These are phyloP conservation scores for Drosophila auraria DNA, from an alignment of 1,140 invertebrate species.

Conservation along the genomic window DNA sequence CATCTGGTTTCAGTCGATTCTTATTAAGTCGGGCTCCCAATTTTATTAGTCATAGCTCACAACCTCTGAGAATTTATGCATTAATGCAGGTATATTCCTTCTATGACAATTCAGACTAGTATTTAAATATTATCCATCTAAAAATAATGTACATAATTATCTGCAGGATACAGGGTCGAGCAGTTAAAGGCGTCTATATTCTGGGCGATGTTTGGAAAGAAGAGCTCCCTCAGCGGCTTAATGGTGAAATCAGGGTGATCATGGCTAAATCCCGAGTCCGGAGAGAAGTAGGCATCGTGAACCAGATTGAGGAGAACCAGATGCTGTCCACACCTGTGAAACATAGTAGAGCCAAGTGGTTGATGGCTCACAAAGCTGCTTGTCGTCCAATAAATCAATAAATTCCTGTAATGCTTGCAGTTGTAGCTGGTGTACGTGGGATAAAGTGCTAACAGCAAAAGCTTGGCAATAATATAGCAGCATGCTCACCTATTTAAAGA, in stretches of 20 bases:
- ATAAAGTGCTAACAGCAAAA: not conserved
- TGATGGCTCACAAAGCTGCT: not conserved
- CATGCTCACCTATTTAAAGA: not conserved
- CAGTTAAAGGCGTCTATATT: not conserved
- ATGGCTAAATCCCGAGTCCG: not conserved
- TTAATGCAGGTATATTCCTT: no score
- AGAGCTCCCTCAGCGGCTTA: not conserved
- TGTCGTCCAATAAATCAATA: not conserved
- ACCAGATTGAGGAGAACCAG: not conserved
- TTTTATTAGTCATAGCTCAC: no score
- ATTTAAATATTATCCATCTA: no score
- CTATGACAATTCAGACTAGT: no score
- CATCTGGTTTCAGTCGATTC: no score
- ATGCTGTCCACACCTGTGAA: not conserved
- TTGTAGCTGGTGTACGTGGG: not conserved
- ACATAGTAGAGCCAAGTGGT: not conserved
- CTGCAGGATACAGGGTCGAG: not conserved
- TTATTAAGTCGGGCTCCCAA: no score
- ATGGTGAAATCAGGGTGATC: not conserved
- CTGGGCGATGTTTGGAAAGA: not conserved
- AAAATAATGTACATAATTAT: not conserved
- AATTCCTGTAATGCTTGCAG: not conserved
- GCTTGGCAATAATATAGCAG: not conserved
- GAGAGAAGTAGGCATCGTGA: conserved; percentile 6
- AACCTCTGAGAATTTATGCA: no score